Percentiles rank a stretch among this genome's conserved stretches.
These are phyloP conservation scores for Spinibarbus caldwelli DNA, from an alignment of 2,797 vertebrate genomes.

Conservation along the genomic window DNA sequence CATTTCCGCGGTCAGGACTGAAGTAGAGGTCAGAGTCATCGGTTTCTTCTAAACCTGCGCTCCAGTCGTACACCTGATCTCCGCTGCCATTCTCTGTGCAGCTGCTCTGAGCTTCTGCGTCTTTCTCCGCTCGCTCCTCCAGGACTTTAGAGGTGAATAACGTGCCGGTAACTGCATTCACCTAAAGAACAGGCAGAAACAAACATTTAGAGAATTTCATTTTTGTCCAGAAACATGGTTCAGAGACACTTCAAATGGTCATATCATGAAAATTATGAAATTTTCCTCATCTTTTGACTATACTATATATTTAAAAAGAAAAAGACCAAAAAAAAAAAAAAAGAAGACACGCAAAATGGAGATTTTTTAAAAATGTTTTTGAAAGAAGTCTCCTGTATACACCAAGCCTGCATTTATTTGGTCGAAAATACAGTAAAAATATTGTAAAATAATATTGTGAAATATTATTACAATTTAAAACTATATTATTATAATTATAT, in stretches of 20 bases:
- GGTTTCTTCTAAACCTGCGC: conserved; percentile 86
- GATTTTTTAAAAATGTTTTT: neutral
- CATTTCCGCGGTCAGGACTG: conserved; percentile 93
- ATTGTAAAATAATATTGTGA: neutral
- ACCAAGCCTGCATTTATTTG: neutral
- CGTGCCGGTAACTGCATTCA: conserved; percentile 91
- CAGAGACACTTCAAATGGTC: neutral
- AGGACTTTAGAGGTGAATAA: conserved; percentile 96
- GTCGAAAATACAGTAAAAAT: neutral
- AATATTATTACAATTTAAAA: neutral
- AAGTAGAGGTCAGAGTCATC: conserved; percentile 97
- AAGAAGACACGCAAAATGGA: neutral
- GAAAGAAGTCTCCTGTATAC: neutral
- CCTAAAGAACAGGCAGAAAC: conserved; percentile 71
- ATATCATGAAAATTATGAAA: neutral
- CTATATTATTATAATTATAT: neutral
- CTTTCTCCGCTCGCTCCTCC: conserved; percentile 91
- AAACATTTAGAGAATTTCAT: neutral
- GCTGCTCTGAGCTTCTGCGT: conserved; percentile 61
- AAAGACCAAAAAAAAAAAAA: too few species aligned
- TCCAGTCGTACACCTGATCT: conserved; percentile 94
- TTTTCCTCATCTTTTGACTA: neutral
- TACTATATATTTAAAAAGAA: too few species aligned
- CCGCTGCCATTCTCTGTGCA: conserved; percentile 56
- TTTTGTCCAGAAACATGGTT: neutral